These are phyloP conservation scores for Himalopsyche anomala DNA, from an alignment of 2,888 invertebrate genomes.

Conservation along the genomic window DNA sequence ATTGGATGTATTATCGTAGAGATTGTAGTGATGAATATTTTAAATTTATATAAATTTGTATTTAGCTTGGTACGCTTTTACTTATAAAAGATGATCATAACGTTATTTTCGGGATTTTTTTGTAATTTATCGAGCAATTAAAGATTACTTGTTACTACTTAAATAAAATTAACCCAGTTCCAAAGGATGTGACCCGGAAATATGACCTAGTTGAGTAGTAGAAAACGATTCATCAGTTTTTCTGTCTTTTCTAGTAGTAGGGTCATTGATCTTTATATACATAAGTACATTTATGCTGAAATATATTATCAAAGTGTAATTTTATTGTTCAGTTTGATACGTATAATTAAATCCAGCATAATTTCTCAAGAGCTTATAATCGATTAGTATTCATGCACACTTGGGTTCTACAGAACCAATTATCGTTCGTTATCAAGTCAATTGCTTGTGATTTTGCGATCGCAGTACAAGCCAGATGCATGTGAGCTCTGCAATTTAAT, in stretches of 20 bases:
- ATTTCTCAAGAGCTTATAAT: slow-evolving; percentile 20
- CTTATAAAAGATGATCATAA: no score
- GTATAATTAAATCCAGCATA: slow-evolving; percentile 17
- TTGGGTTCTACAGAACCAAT: slow-evolving; percentile 27
- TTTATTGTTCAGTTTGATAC: neutral
- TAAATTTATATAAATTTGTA: no score
- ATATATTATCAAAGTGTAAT: neutral
- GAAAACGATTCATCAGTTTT: no score
- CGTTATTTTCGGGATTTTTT: no score
- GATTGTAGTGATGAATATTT: no score
- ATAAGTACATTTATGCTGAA: neutral
- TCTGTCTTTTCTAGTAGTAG: neutral
- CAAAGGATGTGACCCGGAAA: no score
- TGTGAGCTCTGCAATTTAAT: slow-evolving; percentile 36
- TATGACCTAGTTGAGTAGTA: no score
- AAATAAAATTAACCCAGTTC: no score
- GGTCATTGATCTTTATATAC: neutral
- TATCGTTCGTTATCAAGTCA: slow-evolving; percentile 38
- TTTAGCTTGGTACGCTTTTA: no score
- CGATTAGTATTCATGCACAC: slow-evolving; percentile 40
- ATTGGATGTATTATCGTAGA: no score
- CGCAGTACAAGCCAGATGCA: slow-evolving; percentile 4
- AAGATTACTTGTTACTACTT: no score
- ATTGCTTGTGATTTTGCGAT: slow-evolving; percentile 22
- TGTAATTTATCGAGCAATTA: no score